Conservation (phyloP, 1,140 invertebrate species). For the Liolophura sinensis region DNA sequence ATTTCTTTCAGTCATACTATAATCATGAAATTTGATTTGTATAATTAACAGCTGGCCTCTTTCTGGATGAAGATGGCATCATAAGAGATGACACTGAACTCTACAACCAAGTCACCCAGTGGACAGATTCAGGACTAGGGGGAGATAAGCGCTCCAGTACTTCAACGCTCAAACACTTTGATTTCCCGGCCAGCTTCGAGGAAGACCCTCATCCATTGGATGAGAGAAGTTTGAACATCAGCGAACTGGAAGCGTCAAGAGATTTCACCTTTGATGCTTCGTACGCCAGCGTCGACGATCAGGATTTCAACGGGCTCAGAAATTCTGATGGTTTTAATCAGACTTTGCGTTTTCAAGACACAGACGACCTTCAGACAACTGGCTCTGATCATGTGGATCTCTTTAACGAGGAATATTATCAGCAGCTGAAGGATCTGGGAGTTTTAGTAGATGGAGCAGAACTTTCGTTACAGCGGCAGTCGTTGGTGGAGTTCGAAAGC, state of each 20-base stretch:
- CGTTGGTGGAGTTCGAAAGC: slow-evolving; percentile 42
- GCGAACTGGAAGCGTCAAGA: slow-evolving; percentile 49
- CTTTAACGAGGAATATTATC: slow-evolving; percentile 46
- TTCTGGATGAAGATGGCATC: slow-evolving; percentile 49
- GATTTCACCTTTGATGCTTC: slow-evolving; percentile 44
- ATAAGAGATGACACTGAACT: slow-evolving; percentile 40
- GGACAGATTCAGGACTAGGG: slow-evolving; percentile 49
- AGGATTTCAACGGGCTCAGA: slow-evolving; percentile 12
- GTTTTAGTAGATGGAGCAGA: slow-evolving; percentile 49
- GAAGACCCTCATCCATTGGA: slow-evolving; percentile 32
- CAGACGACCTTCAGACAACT: slow-evolving; percentile 16
- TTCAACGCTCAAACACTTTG: slow-evolving; percentile 40
- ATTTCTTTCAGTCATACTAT: no score
- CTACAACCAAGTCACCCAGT: slow-evolving; percentile 31
- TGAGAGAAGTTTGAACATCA: slow-evolving; percentile 42
- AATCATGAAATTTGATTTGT: no score
- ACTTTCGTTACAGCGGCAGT: slow-evolving; percentile 32
- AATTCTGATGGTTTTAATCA: slow-evolving; percentile 34
- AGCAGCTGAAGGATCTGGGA: slow-evolving; percentile 46
- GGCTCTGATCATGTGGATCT: slow-evolving; percentile 30
- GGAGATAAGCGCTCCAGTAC: slow-evolving; percentile 44
- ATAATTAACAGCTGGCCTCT: slow-evolving; percentile 29
- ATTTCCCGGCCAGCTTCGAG: slow-evolving; percentile 32
- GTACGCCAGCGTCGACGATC: slow-evolving; percentile 14
- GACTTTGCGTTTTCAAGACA: slow-evolving; percentile 30